Evolutionary conservation across 2,888 invertebrate species (phyloP).

Genomic region (Coenonympha arcania): DNA sequence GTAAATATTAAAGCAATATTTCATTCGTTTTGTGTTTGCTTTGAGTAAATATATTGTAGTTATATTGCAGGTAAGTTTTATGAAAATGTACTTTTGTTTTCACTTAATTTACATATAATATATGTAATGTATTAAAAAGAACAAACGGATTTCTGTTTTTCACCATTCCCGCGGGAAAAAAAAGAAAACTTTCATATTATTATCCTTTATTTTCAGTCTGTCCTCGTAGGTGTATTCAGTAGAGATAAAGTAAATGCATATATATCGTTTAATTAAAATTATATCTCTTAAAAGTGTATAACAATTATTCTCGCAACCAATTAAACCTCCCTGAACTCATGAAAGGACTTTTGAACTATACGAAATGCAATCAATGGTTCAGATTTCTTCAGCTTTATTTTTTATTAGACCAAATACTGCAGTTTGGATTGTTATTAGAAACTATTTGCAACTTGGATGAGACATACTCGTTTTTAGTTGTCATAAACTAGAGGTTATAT

Average conservation of each 20-base stretch:
- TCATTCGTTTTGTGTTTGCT: background rate
- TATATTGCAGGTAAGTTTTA: too few species aligned
- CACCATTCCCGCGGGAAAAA: too few species aligned
- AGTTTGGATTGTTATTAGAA: background rate
- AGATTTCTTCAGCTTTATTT: background rate
- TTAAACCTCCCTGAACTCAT: background rate
- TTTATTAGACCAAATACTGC: background rate
- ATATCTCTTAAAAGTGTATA: background rate
- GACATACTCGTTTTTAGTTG: too few species aligned
- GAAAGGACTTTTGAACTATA: background rate
- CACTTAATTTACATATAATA: too few species aligned
- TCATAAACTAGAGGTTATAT: too few species aligned
- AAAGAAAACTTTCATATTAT: too few species aligned
- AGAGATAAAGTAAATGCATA: too few species aligned
- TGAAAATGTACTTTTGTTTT: background rate
- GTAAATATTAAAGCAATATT: background rate
- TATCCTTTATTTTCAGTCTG: too few species aligned
- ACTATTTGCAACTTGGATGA: background rate
- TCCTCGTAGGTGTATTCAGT: too few species aligned
- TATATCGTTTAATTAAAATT: background rate
- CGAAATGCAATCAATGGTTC: background rate
- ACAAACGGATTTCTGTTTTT: too few species aligned
- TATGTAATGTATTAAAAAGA: too few species aligned
- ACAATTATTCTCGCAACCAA: background rate
- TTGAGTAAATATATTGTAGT: background rate